phyloP scores from a whole-genome alignment of 64 coral and sea anemone species.

The Dendrophyllia cribrosa region DNA sequence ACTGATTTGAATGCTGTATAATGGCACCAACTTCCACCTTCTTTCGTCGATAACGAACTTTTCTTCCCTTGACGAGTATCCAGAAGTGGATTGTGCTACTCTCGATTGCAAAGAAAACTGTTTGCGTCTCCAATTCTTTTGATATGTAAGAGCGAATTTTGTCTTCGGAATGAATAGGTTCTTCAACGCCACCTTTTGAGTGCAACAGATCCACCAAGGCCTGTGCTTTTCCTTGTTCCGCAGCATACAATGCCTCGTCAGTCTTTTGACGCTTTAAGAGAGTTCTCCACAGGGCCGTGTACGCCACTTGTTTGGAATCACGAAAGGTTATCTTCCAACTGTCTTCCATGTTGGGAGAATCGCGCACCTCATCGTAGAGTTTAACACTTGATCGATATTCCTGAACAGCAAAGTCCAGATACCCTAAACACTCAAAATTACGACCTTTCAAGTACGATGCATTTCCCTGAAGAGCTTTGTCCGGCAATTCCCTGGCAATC shows the following conservation, averaged over 20 bases:
- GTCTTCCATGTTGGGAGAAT: not conserved
- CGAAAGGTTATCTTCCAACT: not conserved
- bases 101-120: too few species aligned
- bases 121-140: too few species aligned
- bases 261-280: not conserved
- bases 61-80: too few species aligned
- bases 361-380: not conserved
- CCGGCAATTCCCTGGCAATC: not conserved
- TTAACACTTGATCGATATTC: not conserved
- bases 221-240: slow-evolving; percentile 8
- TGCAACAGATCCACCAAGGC: not conserved
- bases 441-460: too few species aligned
- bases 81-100: too few species aligned
- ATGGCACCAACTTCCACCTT: too few species aligned
- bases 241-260: not conserved
- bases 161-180: too few species aligned
- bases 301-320: not conserved
- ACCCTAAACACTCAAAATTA: not conserved
- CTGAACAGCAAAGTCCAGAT: not conserved
- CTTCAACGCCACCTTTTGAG: too few species aligned
- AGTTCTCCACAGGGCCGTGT: not conserved
- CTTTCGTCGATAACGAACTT: too few species aligned
- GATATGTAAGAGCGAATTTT: too few species aligned
- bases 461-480: not conserved
- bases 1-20: too few species aligned